Base-by-base conservation (phyloP, 2,797 vertebrate species). In the Steatocranus sp. region DNA sequence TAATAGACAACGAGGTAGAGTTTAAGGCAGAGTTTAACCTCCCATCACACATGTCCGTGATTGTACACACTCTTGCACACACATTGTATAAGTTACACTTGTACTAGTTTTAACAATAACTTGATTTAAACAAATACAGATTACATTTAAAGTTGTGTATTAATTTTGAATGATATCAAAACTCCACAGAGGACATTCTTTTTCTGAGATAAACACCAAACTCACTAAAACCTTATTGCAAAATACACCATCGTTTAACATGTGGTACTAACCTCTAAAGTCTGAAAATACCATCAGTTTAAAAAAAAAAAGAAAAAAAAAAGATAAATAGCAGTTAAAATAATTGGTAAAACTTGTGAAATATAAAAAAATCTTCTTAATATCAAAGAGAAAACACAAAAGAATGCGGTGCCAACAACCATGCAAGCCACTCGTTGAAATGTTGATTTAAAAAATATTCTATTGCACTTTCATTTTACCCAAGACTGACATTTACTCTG, bases 1-100 rank as follows among this genome's bases (percentile, higher is more conserved):
- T 98, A 98, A 99, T 97, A 97, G 98, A 97, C 95, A 96, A 93
- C 89, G 96, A 96, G 93, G 95, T 93, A 94, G 96, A 88, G 81
- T 87, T 94, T 97, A 91, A 96, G 90, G 95, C 94, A 94, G 96
- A 89, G 78, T 89, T 94, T 97, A 92, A 95, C 87, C 91, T 91
- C 84, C 82, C 53, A 79, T 83, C 88, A 91, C 81, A 70, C 76
- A 63, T 5, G 17, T 25, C 76, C 73, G 63, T 76, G 74, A 80
- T 53, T n/a, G 83, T 30, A 79, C 84, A 87, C 89, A 46, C 80
- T 20, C 46, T 7, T 51, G 70, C 34, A 50, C 11, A 61, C 10
- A 61, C 30, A 80, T 79, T 63, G 49, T 7, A 79, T 78, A 78
- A 84, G 76, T 88, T 41, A 83, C 2, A 43, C 17, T 18, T 3